phyloP scores from a whole-genome alignment of 2,113 vertebrate genomes.

The Lampris incognitus region DNA sequence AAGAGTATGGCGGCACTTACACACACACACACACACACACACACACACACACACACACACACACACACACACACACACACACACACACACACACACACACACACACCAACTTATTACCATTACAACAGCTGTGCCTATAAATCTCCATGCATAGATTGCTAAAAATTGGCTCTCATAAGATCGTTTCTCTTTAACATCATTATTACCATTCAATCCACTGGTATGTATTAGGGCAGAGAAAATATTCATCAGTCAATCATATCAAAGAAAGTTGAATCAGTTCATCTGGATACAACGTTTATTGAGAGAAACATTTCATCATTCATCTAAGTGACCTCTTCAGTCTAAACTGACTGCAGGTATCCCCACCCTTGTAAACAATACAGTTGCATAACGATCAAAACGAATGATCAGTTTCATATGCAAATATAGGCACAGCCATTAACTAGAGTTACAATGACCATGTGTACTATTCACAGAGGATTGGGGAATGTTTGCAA shows the following conservation, averaged over 20 bases:
- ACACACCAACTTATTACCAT: constrained; percentile 19
- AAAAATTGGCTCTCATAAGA: constrained; percentile 27
- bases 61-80: constrained; percentile 15
- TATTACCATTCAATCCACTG: constrained; percentile 22
- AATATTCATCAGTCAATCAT: not conserved
- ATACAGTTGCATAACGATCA: too few species aligned
- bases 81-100: constrained; percentile 10
- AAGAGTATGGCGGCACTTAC: not conserved
- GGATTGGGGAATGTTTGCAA: too few species aligned
- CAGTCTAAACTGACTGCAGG: too few species aligned
- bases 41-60: constrained; percentile 26
- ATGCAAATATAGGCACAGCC: too few species aligned
- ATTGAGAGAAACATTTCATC: too few species aligned
- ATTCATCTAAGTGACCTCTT: too few species aligned
- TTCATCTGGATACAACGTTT: too few species aligned
- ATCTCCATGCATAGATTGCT: constrained; percentile 17
- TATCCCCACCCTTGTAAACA: too few species aligned
- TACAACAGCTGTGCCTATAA: constrained; percentile 6
- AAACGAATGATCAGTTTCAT: too few species aligned
- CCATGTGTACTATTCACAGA: too few species aligned
- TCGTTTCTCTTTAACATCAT: constrained; percentile 11
- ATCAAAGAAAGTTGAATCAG: too few species aligned
- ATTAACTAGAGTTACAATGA: too few species aligned
- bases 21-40: constrained; percentile 21
- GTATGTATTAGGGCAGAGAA: not conserved